A percentile compares a stretch with the other conserved stretches of the same genome.
Conservation (phyloP, 2,113 vertebrate genomes). For the Cryptomyrus ogoouensis region DNA sequence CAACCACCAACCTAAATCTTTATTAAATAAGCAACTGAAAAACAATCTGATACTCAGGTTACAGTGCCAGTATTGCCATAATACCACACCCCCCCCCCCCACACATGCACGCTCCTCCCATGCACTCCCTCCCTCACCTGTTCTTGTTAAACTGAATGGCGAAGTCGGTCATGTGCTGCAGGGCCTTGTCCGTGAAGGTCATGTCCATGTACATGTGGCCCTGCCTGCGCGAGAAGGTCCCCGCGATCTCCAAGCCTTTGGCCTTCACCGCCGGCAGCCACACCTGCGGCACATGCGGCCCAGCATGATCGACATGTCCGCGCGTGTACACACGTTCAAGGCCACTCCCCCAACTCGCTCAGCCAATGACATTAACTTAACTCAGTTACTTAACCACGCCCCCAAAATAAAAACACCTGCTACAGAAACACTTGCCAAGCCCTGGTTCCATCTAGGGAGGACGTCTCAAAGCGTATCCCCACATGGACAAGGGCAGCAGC, state of each 20-base stretch:
- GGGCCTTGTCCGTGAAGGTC: constrained; percentile 94
- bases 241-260: constrained; percentile 92
- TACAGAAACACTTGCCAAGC: neutral
- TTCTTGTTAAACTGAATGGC: constrained; percentile 99
- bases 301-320: neutral
- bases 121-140: constrained; percentile 65
- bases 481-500: neutral
- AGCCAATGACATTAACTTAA: neutral
- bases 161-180: constrained; percentile 98
- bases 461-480: neutral
- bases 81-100: neutral
- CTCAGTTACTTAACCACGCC: neutral
- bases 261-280: constrained; percentile 97
- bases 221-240: constrained; percentile 91
- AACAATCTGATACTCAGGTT: neutral
- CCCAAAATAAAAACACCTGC: neutral
- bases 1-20: neutral
- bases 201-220: constrained; percentile 99
- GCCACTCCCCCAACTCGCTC: neutral
- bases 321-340: neutral
- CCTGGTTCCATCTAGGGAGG: neutral
- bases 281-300: constrained; percentile 60
- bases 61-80: neutral
- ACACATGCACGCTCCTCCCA: too few species aligned
- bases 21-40: neutral